Conservation (phyloP, 2,113 vertebrate genomes). For the Melierax canorus region DNA sequence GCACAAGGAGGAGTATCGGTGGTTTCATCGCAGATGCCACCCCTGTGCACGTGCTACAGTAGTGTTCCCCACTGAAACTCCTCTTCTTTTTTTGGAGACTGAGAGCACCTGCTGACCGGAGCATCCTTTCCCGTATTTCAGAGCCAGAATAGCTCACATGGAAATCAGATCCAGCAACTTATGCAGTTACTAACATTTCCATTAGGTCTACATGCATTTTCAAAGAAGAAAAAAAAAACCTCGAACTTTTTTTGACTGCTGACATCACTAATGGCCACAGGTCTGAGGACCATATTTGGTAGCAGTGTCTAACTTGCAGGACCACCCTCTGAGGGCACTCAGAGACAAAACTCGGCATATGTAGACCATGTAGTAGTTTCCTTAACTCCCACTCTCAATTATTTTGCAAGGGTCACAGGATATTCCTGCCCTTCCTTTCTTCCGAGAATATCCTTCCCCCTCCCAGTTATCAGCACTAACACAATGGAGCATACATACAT, state of each 20-base stretch:
- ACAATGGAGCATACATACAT: background rate
- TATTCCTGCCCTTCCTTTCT: background rate
- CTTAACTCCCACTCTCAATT: background rate
- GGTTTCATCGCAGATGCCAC: background rate
- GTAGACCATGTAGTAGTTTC: background rate
- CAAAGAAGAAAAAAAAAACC: background rate
- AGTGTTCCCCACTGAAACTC: background rate
- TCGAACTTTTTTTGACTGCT: background rate
- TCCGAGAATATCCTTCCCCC: background rate
- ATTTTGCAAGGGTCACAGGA: background rate
- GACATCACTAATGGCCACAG: background rate
- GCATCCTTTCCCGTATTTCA: background rate
- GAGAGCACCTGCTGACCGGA: background rate
- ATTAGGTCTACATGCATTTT: background rate
- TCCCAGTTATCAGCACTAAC: background rate
- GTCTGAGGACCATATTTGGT: background rate
- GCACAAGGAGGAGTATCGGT: accelerated
- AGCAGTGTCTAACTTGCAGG: background rate
- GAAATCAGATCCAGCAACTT: background rate
- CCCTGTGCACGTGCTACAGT: no score
- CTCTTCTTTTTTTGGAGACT: background rate
- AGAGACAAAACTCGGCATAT: background rate
- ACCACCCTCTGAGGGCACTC: background rate
- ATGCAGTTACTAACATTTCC: background rate
- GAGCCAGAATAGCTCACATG: background rate